phyloP scores from a whole-genome alignment of 2,888 invertebrate species.

The Trissolcus brochymenae region DNA sequence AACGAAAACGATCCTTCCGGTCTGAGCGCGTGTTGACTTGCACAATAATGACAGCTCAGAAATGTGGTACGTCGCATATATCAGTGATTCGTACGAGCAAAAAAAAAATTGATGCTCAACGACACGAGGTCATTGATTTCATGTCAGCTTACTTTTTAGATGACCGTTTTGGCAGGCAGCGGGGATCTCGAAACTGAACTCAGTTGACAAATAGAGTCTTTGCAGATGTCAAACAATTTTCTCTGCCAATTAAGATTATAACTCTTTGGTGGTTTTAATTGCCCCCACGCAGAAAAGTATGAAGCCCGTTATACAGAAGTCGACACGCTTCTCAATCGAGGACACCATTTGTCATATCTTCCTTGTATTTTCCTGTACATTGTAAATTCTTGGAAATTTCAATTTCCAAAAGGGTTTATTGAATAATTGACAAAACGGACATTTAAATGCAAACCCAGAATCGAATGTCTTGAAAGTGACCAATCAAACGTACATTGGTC shows the following conservation, averaged over 20 bases:
- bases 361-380: background rate
- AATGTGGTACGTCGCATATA: too few species aligned
- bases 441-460: background rate
- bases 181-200: too few species aligned
- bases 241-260: background rate
- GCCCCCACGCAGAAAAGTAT: constrained; percentile 50
- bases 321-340: constrained; percentile 57
- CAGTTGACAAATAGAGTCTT: background rate
- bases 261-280: background rate
- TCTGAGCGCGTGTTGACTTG: background rate
- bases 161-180: background rate
- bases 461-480: background rate
- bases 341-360: constrained; percentile 49
- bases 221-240: background rate
- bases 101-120: background rate
- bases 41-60: too few species aligned
- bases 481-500: background rate
- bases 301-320: constrained; percentile 57
- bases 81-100: background rate
- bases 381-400: too few species aligned
- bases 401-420: background rate
- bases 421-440: background rate
- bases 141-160: background rate
- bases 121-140: constrained; percentile 6
- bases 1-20: background rate